phyloP scores from a whole-genome alignment of 2,797 vertebrate genomes.

The Tragopan temminckii region DNA sequence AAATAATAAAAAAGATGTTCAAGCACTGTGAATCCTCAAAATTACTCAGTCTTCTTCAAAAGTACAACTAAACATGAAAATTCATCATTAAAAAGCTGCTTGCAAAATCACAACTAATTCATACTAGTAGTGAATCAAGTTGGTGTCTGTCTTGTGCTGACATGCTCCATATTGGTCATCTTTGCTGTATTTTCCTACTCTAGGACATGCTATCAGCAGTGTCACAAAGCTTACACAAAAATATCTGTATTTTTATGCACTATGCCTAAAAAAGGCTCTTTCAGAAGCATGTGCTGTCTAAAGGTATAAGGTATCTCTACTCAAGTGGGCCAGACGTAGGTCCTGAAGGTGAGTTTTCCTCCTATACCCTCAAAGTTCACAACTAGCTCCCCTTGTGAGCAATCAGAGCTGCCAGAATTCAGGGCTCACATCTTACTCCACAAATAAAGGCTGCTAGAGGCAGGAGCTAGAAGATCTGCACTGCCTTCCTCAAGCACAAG shows the following conservation, averaged over 20 bases:
- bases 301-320: background rate
- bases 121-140: background rate
- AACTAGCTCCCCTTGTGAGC: fast-evolving
- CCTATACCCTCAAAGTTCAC: fast-evolving
- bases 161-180: background rate
- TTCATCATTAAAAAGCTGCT: background rate
- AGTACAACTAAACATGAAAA: background rate
- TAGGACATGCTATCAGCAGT: background rate
- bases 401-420: background rate
- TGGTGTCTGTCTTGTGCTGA: background rate
- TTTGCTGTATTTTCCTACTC: background rate
- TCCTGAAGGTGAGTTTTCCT: background rate
- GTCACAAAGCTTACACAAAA: background rate
- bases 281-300: background rate
- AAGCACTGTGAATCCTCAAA: background rate
- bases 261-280: background rate
- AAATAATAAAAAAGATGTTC: background rate
- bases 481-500: background rate
- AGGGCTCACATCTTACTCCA: background rate
- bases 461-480: background rate
- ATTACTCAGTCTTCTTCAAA: background rate
- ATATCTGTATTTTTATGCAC: background rate
- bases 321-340: background rate
- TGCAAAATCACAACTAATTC: background rate
- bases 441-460: background rate